phyloP scores from a whole-genome alignment of 2,113 vertebrate genomes.

The Oncorhynchus nerka region DNA sequence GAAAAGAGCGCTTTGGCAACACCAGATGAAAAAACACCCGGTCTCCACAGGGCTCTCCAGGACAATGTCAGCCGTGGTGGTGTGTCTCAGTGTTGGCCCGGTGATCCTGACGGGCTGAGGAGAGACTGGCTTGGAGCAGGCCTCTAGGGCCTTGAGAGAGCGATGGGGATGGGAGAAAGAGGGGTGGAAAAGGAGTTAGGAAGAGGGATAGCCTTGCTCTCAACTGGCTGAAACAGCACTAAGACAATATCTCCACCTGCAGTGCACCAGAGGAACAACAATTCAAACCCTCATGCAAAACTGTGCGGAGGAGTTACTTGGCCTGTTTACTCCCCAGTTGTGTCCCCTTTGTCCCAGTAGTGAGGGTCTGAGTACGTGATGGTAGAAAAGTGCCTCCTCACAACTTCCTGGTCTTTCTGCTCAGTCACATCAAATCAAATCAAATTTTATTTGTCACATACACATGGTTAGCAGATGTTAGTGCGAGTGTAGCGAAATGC shows the following conservation, averaged over 20 bases:
- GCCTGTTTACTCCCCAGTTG: slow-evolving; percentile 65
- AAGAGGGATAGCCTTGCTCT: neutral
- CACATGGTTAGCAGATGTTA: too few relatives aligned
- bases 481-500: too few relatives aligned
- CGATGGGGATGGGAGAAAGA: slow-evolving; percentile 8
- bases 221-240: neutral
- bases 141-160: slow-evolving; percentile 45
- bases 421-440: slow-evolving; percentile 41
- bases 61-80: slow-evolving; percentile 68
- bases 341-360: slow-evolving; percentile 65
- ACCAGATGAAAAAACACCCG: slow-evolving; percentile 61
- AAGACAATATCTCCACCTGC: slow-evolving; percentile 55
- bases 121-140: slow-evolving; percentile 56
- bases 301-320: neutral
- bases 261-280: slow-evolving; percentile 34
- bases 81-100: slow-evolving; percentile 47
- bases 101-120: slow-evolving; percentile 83
- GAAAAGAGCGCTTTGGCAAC: neutral
- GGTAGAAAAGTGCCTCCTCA: slow-evolving; percentile 81
- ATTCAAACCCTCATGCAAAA: neutral
- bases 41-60: slow-evolving; percentile 73
- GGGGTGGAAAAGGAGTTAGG: slow-evolving; percentile 15
- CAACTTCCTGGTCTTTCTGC: slow-evolving; percentile 84
- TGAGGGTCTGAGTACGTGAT: slow-evolving; percentile 80
- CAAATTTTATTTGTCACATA: too few relatives aligned